Evolutionary conservation across 2,797 vertebrate species (phyloP).

Genomic region (Leuciscus waleckii): DNA sequence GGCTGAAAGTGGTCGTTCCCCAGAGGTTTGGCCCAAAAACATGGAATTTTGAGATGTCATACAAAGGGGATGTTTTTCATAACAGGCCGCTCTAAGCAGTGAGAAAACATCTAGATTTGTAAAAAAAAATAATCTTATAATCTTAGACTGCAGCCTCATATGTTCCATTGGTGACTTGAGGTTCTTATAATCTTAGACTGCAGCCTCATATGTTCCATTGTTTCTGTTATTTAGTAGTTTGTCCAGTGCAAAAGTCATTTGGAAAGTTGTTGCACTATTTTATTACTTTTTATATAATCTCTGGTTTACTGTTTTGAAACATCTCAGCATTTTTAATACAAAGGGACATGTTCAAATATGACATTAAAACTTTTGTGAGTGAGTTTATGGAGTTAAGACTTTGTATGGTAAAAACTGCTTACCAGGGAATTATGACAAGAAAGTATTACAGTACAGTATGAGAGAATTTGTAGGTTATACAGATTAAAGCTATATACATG

Average conservation of each 20-base stretch:
- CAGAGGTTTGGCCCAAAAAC: background rate
- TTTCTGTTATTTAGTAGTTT: constrained; percentile 79
- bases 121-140: constrained; percentile 44
- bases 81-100: background rate
- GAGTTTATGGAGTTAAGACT: constrained; percentile 44
- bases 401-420: constrained; percentile 30
- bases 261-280: constrained; percentile 80
- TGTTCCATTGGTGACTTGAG: constrained; percentile 60
- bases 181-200: constrained; percentile 44
- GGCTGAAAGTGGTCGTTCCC: background rate
- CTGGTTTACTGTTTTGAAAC: constrained; percentile 67
- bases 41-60: background rate
- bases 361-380: constrained; percentile 64
- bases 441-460: background rate
- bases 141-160: constrained; percentile 34
- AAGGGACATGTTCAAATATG: constrained; percentile 61
- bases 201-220: constrained; percentile 59
- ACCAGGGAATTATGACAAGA: background rate
- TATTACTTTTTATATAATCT: constrained; percentile 83
- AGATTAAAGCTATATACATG: constrained; percentile 2
- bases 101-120: constrained; percentile 20
- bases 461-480: background rate
- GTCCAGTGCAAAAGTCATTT: constrained; percentile 71
- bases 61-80: background rate
- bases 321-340: constrained; percentile 65